Base-by-base conservation (phyloP, 2,888 invertebrate species). In the Julus scanicus region DNA sequence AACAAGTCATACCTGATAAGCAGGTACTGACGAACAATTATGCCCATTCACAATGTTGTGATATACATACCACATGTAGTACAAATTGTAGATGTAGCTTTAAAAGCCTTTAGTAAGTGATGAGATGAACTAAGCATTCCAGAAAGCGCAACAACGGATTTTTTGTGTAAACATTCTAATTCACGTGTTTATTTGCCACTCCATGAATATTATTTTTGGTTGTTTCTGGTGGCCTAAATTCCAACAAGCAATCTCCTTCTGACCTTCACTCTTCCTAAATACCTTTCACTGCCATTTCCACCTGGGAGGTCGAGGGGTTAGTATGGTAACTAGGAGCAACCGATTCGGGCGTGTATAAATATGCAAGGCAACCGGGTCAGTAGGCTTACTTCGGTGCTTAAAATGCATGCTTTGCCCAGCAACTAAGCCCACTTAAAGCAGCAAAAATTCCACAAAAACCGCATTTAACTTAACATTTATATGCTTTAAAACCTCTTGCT, bases 241-340 rank as follows among this genome's bases (percentile, higher is more conserved):
- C 29, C 71, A 71, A 9, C 20, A 53, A 53, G 53, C 71, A 29
- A 29, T 29, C 9, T 29, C 29, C 29, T 29, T 71, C 71, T 71
- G 71, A 71, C 71, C 71, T 71, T 71, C 71, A 71, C 29, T 71
- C 71, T 29, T 71, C 71, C 29, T 71, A 71, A 71, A 71, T 71
- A 71, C 71, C 71, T 71, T 71, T 71, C 71, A 71, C 71, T 71
- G 71, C 71, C 71, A 71, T 71, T 71, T 71, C 71, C 71, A 71
- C 71, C 71, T 71, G 71, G 71, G 71, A 71, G 71, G 71, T 71
- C 71, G 71, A 71, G 71, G 71, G 71, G 71, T 71, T 71, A 71
- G 71, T 71, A 71, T 71, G 71, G 71, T 71, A 29, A 29, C 71
- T 71, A 29, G 29, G 71, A 71, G 71, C 71, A 71, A 71, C 71